A percentile compares a stretch with the other conserved stretches of the same genome.
Conservation (phyloP, 1,140 invertebrate species). For the Schmidtea mediterranea region DNA sequence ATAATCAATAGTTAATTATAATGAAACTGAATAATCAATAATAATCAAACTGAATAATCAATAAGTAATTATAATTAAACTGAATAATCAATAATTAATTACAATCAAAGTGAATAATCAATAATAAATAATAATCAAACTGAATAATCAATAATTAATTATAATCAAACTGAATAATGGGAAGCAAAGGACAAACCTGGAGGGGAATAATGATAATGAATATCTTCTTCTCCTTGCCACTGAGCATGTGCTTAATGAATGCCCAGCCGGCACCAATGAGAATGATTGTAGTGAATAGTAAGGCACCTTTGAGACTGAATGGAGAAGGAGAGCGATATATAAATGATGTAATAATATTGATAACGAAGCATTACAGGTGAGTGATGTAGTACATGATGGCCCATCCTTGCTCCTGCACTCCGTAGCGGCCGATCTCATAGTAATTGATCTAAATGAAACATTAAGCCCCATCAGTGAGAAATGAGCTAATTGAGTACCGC, state of each 20-base stretch:
- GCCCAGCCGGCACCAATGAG: slow-evolving; percentile 92
- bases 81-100: too few species aligned
- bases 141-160: too few species aligned
- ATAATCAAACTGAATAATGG: too few species aligned
- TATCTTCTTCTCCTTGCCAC: slow-evolving; percentile 83
- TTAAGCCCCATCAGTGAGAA: not conserved
- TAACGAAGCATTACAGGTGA: slow-evolving; percentile 42
- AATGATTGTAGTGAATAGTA: slow-evolving; percentile 80
- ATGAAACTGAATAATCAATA: too few species aligned
- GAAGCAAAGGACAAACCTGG: slow-evolving; percentile 56
- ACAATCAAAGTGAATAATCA: too few species aligned
- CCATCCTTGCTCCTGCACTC: slow-evolving; percentile 79
- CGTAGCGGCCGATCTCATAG: slow-evolving; percentile 72
- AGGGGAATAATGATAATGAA: slow-evolving; percentile 91
- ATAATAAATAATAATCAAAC: too few species aligned
- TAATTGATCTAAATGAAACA: slow-evolving; percentile 43
- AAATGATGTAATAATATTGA: slow-evolving; percentile 1
- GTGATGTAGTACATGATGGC: slow-evolving; percentile 84
- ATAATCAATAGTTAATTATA: too few species aligned
- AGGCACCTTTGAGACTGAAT: slow-evolving; percentile 49
- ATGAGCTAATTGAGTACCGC: slow-evolving; percentile 28
- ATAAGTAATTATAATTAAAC: too few species aligned
- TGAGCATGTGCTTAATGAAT: slow-evolving; percentile 85
- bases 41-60: too few species aligned
- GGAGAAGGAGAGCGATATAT: not conserved